Percentiles rank a stretch among this genome's conserved stretches.
Conservation (phyloP, 2,113 vertebrate species). For the Xerus inauris region DNA sequence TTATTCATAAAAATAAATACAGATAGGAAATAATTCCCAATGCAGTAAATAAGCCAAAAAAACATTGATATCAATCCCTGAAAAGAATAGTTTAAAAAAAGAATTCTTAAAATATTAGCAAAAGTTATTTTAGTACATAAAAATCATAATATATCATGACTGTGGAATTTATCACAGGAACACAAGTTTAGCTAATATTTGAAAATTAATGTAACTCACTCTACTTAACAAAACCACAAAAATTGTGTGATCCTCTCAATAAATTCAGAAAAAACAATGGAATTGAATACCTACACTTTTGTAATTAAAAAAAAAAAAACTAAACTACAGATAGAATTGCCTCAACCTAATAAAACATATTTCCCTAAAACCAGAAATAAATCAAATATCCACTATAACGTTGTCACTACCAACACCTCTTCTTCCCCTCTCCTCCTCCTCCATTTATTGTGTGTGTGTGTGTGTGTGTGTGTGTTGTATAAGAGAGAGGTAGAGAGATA, state of each 20-base stretch:
- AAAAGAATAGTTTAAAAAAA: neutral
- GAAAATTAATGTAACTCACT: slow-evolving; percentile 2
- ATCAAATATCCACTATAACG: neutral
- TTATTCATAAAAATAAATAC: slow-evolving; percentile 2
- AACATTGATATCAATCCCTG: neutral
- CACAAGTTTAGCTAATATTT: neutral
- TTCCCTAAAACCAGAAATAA: neutral
- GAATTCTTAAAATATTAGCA: neutral
- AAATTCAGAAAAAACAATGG: neutral
- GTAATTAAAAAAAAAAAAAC: neutral
- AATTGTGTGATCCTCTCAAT: neutral
- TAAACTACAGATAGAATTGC: neutral
- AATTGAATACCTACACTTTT: neutral
- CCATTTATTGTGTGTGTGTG: too few relatives aligned
- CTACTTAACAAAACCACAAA: neutral
- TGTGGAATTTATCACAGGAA: neutral
- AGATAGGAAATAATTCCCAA: neutral
- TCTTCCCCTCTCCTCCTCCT: too few relatives aligned
- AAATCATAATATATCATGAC: neutral
- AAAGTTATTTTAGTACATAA: neutral
- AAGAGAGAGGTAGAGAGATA: neutral
- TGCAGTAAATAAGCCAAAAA: neutral
- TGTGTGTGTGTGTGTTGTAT: too few relatives aligned
- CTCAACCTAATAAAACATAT: neutral
- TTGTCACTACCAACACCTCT: neutral